Evolutionary conservation across 2,888 invertebrate genomes (phyloP), one percentile per base, ranked within the genome.

Genomic region (Salticus scenicus): DNA sequence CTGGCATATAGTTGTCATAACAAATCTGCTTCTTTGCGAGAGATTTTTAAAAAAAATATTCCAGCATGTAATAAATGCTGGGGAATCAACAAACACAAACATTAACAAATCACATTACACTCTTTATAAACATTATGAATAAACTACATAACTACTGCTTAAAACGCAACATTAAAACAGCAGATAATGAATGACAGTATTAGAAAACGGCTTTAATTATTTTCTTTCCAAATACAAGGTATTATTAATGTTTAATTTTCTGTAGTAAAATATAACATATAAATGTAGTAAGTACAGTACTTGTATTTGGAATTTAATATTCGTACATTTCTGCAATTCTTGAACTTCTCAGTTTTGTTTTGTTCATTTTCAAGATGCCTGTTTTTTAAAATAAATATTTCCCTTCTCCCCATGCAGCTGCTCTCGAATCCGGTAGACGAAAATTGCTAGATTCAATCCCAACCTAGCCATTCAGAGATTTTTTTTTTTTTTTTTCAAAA

Each of bases 91-190:
- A 67, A 67, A 33, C 33, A 67, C 20, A 67, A 67, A 67, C n/a
- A 33, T 33, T 28, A 67, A 67, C 67, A 67, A 67, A 10, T 20
- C 20, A 33, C 67, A 67, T 14, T 33, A 37, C 57, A 57, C 4
- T 24, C 17, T 31, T 63, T 14, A 31, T 30, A 66, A 31, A 28
- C 41, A 70, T n/a, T 33, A 76, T 42, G 66, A 79, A 57, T 27
- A 27, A 80, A 80, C 67, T 74, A 73, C 73, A 80, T 80, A 73
- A 33, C 69, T 70, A 37, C 31, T 51, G 47, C 12, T 28, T 42
- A 41, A 41, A 42, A 42, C 42, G 42, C 66, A 51, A 71, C 72
- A 67, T 28, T 69, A 63, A 66, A 71, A 78, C 42, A 51, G 8
- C 1, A 57, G 20, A 57, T 20, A 57, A 57, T 57, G 57, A 57